Evolutionary conservation across 2,888 invertebrate species (phyloP), one percentile per base, ranked within the genome.

Genomic region (Habrosyne pyritoides): DNA sequence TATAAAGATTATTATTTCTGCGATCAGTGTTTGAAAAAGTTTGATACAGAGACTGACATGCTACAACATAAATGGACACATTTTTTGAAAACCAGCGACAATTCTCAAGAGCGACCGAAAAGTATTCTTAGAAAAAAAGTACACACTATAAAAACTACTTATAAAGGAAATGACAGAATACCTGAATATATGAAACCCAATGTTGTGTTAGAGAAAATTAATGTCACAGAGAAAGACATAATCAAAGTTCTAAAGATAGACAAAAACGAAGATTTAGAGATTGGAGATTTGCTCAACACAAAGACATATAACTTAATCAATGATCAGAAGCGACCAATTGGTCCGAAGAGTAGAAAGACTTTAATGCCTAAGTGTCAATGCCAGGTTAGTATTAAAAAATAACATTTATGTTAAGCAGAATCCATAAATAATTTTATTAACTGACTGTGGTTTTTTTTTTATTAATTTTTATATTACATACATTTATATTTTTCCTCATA

Each of bases 61-160:
- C 52, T 90, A 0, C 83, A 87, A 14, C 91, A 91, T 56, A 90
- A 91, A 57, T 90, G 89, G 90, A 77, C 83, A 0, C 91, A 91
- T 63, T 89, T 84, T 60, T 59, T 89, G 1, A 85, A 80, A 36
- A 80, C 75, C 0, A 71, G 71, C 24, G 81, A 85, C n/a, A 82
- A 81, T 48, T 77, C 78, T 0, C 81, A 79, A 55, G 56, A 59
- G 6, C 67, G 71, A 56, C 65, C 63, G 1, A 67, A 69, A n/a
- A 58, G 60, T 53, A 54, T 64, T 14, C 46, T 64, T 46, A 56
- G 46, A 0, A 60, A 70, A 53, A 50, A 48, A 6, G 71, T 63
- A 24, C 53, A 53, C 7, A 52, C 52, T 0, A 36, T 63, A 0
- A 79, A 76, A 57, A 78, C 42, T 10, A 77, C 63, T 0, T 88